Evolutionary conservation across 2,797 vertebrate genomes (phyloP).

Genomic region (Chelon labrosus): DNA sequence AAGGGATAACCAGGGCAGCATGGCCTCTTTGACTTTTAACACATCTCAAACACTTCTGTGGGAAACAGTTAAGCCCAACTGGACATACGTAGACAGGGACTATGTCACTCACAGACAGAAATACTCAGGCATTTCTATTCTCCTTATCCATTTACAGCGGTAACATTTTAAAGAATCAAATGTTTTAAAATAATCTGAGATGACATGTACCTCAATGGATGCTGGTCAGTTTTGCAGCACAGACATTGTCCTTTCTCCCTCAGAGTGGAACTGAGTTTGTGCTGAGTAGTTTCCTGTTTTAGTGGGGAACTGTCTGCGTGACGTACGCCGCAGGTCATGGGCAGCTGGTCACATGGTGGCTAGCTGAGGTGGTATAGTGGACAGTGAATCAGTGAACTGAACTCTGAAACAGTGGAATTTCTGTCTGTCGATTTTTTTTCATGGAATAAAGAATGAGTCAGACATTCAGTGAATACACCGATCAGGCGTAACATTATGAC

Average conservation of each 20-base stretch:
- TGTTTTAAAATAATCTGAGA: constrained; percentile 11
- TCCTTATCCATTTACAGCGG: not conserved
- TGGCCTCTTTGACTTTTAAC: constrained; percentile 54
- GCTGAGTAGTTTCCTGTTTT: constrained; percentile 77
- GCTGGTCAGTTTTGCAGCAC: constrained; percentile 35
- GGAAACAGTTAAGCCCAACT: constrained; percentile 36
- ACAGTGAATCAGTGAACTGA: constrained; percentile 37
- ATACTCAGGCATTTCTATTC: constrained; percentile 31
- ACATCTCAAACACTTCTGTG: constrained; percentile 46
- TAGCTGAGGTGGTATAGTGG: constrained; percentile 51
- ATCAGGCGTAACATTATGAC: no score
- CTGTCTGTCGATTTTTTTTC: not conserved
- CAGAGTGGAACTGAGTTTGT: constrained; percentile 68
- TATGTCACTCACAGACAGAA: constrained; percentile 39
- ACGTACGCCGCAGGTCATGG: constrained; percentile 62
- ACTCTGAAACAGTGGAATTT: constrained; percentile 6
- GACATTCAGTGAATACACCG: not conserved
- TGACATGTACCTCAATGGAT: constrained; percentile 58
- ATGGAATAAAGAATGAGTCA: not conserved
- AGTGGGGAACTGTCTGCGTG: constrained; percentile 63
- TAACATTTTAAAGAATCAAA: constrained; percentile 1
- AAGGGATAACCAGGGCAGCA: constrained; percentile 50
- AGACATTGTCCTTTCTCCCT: constrained; percentile 36
- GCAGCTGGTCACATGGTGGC: constrained; percentile 63
- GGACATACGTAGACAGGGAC: constrained; percentile 28